phyloP scores from a whole-genome alignment of 2,888 invertebrate genomes.

The Diaperis boleti region DNA sequence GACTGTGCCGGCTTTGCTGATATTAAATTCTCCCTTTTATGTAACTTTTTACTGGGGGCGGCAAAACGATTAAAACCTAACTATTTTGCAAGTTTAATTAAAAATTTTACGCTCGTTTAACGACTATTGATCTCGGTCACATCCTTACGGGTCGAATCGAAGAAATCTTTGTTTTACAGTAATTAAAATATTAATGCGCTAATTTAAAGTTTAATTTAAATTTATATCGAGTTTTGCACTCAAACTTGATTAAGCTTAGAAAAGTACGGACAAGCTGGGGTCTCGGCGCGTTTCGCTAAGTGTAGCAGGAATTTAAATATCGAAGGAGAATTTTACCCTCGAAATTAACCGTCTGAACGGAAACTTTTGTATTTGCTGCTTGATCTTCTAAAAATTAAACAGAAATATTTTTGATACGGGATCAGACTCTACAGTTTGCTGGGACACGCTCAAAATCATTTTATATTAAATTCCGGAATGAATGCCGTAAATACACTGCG shows the following conservation, averaged over 20 bases:
- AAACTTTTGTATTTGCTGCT: too few species aligned
- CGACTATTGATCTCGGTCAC: neutral
- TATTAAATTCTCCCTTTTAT: slow-evolving; percentile 51
- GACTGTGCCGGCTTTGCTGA: slow-evolving; percentile 39
- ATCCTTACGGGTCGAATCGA: neutral
- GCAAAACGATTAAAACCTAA: slow-evolving; percentile 6
- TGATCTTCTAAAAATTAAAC: too few species aligned
- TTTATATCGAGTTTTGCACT: slow-evolving; percentile 23
- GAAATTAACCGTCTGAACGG: too few species aligned
- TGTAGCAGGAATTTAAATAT: slow-evolving; percentile 23
- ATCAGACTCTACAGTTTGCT: too few species aligned
- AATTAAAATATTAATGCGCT: slow-evolving; percentile 28
- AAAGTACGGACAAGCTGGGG: slow-evolving; percentile 20
- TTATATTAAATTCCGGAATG: too few species aligned
- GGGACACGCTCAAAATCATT: too few species aligned
- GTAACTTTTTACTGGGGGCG: slow-evolving; percentile 48
- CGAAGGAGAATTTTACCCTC: slow-evolving; percentile 6
- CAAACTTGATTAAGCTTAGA: slow-evolving; percentile 18
- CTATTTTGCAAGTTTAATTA: slow-evolving; percentile 9
- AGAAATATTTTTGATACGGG: too few species aligned
- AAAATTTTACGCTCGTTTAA: slow-evolving; percentile 15
- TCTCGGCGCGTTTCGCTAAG: slow-evolving; percentile 13
- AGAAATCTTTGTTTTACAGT: slow-evolving; percentile 10
- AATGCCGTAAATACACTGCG: too few species aligned
- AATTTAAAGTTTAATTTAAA: slow-evolving; percentile 30